phyloP scores from a whole-genome alignment of 2,888 invertebrate genomes.

The Caenorhabditis drosophilae region DNA sequence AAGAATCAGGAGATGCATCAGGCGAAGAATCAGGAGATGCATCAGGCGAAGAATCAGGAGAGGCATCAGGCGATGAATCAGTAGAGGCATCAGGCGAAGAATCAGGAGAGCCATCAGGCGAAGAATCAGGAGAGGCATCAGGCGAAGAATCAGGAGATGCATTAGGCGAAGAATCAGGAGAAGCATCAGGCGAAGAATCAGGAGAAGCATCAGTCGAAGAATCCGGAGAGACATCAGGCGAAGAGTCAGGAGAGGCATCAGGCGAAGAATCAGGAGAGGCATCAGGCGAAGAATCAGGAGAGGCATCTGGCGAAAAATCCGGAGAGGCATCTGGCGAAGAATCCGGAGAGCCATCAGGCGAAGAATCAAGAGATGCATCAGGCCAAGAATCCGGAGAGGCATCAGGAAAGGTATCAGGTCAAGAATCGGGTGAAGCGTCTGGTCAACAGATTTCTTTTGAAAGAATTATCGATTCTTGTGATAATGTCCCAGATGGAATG shows the following conservation, averaged over 20 bases:
- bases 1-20: too few species aligned
- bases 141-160: conserved; percentile 9
- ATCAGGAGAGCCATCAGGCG: conserved; percentile 7
- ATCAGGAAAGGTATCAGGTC: conserved; percentile 4
- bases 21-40: too few species aligned
- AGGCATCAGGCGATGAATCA: conserved; percentile 11
- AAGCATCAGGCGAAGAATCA: conserved; percentile 1
- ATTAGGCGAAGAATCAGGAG: conserved; percentile 5
- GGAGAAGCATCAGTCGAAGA: conserved; percentile 1
- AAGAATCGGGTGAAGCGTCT: conserved; percentile 9
- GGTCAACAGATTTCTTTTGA: conserved; percentile 5
- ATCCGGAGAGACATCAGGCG: conserved; percentile 10
- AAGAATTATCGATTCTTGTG: conserved; percentile 6
- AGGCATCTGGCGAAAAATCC: conserved; percentile 7
- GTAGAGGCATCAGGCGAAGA: conserved; percentile 6
- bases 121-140: conserved; percentile 8
- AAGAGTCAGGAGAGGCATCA: conserved; percentile 13
- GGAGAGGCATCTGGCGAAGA: conserved; percentile 10
- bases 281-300: conserved; percentile 1
- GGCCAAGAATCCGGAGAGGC: not conserved
- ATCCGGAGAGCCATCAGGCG: conserved; percentile 10
- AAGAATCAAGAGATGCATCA: conserved; percentile 1
- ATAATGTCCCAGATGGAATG: conserved; percentile 12
- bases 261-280: conserved; percentile 14
- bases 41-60: too few species aligned